Evolutionary conservation across 2,888 invertebrate genomes (phyloP), one percentile per base, ranked within the genome.

Genomic region (Limenitis arthemis): DNA sequence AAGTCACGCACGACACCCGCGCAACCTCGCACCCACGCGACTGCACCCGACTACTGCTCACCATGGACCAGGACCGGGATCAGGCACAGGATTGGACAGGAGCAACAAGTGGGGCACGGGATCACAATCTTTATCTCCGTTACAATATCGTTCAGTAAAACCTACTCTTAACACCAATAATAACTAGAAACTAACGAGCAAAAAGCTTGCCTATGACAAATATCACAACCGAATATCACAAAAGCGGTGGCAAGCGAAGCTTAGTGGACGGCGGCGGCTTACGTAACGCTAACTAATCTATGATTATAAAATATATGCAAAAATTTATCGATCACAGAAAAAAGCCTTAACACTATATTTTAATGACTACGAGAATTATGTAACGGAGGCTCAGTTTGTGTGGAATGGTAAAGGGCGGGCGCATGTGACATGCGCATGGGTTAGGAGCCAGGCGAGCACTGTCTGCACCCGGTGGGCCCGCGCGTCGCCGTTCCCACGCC

Each of bases 151-250:
- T 29, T 39, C 44, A 38, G 39, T 33, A 34, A 47, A 9, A 29
- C 8, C 39, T 44, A 44, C 20, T 20, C 20, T 20, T 3, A 48
- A 44, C 33, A 44, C 44, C 4, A 44, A n/a, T 41, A 41, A n/a
- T 34, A 52, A 61, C 8, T 44, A 72, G 20, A 20, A 54, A 72
- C 78, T 81, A 44, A 84, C 67, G 70, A 76, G 81, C 85, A 76
- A 80, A 70, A 83, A 80, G 84, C 85, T 70, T 69, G 83, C 81
- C 79, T 85, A 82, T 66, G 70, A 77, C 62, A 66, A 72, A 72
- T 76, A 85, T 86, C 86, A 86, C 86, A 86, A 86, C 86, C 86
- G 76, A 79, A 76, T 85, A 85, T 85, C 86, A 85, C 85, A 85
- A 77, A 79, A 81, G 84, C 82, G 67, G 77, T 79, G 78, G 81